A percentile compares a stretch with the other conserved stretches of the same genome.
These are phyloP conservation scores for Yponomeuta plumbellus DNA, from an alignment of 2,888 invertebrate species.

Conservation along the genomic window DNA sequence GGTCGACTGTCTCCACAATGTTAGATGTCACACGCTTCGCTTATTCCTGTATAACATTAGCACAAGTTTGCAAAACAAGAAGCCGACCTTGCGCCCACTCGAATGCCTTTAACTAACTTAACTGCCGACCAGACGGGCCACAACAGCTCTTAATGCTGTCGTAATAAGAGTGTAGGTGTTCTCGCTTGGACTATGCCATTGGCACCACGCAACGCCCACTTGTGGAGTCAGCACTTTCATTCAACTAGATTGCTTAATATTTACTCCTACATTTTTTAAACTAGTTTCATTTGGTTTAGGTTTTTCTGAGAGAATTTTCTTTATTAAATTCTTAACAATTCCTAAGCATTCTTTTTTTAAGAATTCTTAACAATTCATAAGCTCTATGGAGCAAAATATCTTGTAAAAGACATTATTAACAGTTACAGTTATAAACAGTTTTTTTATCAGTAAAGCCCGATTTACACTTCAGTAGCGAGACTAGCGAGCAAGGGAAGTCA, in stretches of 20 bases:
- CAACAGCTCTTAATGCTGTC: constrained; percentile 16
- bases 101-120: constrained; percentile 6
- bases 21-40: neutral
- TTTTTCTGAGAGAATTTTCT: no score
- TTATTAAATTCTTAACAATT: no score
- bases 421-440: no score
- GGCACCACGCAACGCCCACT: constrained; percentile 63
- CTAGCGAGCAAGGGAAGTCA: no score
- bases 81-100: constrained; percentile 64
- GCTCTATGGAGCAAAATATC: no score
- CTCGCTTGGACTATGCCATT: constrained; percentile 29
- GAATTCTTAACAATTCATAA: no score
- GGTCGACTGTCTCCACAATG: neutral
- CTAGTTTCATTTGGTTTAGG: neutral
- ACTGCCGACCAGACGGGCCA: neutral
- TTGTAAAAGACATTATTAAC: no score
- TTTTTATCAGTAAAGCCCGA: no score
- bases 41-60: neutral
- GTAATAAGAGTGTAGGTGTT: constrained; percentile 22
- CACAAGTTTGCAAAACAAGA: constrained; percentile 2
- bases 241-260: constrained; percentile 53
- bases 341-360: no score
- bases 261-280: constrained; percentile 37
- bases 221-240: constrained; percentile 52
- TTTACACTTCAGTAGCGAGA: no score